Percentiles rank a stretch among this genome's conserved stretches.
Conservation (phyloP, 23 tunicate species). For the Styela clava region DNA sequence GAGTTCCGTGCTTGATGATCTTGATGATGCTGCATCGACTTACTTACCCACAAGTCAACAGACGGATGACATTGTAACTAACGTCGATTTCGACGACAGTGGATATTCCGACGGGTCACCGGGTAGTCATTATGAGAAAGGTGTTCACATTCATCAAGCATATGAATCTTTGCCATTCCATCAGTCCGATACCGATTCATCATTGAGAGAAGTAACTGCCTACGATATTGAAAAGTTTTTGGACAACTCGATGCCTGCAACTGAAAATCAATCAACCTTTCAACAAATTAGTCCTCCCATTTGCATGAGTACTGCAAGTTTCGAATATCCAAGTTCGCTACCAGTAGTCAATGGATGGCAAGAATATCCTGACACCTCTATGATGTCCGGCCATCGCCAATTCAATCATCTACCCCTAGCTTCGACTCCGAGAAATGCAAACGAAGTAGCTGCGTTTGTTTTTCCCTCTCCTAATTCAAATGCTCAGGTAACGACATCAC, state of each 20-base stretch:
- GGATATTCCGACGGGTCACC: conserved; percentile 15
- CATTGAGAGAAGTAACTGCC: neutral
- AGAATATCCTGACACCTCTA: neutral
- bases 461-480: neutral
- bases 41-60: neutral
- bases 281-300: neutral
- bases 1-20: neutral
- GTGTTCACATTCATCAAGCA: neutral
- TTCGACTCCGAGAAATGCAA: conserved; percentile 6
- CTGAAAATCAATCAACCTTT: neutral
- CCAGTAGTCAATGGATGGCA: neutral
- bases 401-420: neutral
- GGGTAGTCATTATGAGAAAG: neutral
- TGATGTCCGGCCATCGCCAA: neutral
- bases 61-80: neutral
- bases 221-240: neutral
- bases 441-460: neutral
- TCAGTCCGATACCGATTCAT: neutral
- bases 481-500: neutral
- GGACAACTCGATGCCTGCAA: neutral
- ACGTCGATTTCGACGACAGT: conserved; percentile 4
- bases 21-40: neutral
- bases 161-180: neutral
- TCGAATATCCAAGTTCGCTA: neutral
- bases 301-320: neutral